Evolutionary conservation across 2,888 invertebrate species (phyloP).

Genomic region (Tenthredo distinguenda): DNA sequence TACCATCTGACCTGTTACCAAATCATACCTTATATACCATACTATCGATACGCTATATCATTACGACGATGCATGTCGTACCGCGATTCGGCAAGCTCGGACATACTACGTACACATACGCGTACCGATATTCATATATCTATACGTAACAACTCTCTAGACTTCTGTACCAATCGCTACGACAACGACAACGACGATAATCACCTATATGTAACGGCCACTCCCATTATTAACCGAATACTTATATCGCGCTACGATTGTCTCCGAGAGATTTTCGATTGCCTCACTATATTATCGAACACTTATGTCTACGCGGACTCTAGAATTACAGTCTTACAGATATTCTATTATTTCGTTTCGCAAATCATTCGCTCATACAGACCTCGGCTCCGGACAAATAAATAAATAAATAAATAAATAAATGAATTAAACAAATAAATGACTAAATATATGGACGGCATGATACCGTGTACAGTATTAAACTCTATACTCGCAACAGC

Average conservation of each 20-base stretch:
- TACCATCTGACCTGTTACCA: background rate
- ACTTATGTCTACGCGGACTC: background rate
- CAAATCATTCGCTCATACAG: background rate
- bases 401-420: background rate
- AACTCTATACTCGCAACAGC: background rate
- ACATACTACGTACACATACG: background rate
- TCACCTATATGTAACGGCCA: conserved; percentile 10
- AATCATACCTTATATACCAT: background rate
- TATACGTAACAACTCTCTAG: background rate
- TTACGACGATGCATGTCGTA: background rate
- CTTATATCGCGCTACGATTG: background rate
- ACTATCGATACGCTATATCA: background rate
- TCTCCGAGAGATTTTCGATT: conserved; percentile 24
- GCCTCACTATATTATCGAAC: background rate
- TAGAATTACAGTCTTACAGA: background rate
- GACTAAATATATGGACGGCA: background rate
- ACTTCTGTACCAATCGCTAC: background rate
- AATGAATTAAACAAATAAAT: background rate
- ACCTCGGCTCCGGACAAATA: background rate
- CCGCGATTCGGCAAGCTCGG: background rate
- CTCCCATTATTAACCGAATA: conserved; percentile 30
- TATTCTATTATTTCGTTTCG: background rate
- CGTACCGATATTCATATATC: background rate
- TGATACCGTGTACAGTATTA: background rate
- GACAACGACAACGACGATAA: conserved; percentile 10